Base-by-base conservation (phyloP, 2,113 vertebrate genomes). In the Zootoca vivipara region DNA sequence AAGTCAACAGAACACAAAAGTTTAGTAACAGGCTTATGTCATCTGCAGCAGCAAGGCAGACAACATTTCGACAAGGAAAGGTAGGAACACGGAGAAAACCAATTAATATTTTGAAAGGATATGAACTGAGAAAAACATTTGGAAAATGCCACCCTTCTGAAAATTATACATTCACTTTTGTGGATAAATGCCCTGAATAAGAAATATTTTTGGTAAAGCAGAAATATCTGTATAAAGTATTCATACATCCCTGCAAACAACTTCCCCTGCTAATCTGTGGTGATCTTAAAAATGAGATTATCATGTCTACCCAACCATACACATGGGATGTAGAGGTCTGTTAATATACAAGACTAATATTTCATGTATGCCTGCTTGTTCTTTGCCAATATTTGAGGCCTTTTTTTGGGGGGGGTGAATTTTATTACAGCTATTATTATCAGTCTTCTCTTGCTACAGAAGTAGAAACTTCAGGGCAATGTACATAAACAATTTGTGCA, bases 401-500 rank as follows among this genome's bases (percentile, higher is more conserved):
- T 4, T 22, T n/a, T n/a, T 26, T 33, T 6, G n/a, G 46, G 46
- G 13, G 20, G 35, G 4, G 6, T 40, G 38, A 82, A 87, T 82
- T 64, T 64, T 38, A 82, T 73, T 72, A 20, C 42, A 64, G 40
- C 16, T 74, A 74, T 80, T 74, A 80, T 74, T 65, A 80, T 72
- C 67, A 80, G 22, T 52, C 35, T 89, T 80, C 30, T 80, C 28
- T 33, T 74, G 69, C 35, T 73, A 84, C 52, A 70, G 65, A 84
- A 72, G 77, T 65, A 80, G 28, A 89, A 80, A 73, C 75, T 85
- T 85, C 40, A 65, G 69, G 78, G 35, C 33, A 42, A 35, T 74
- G 77, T 74, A 74, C 67, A 65, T 82, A 87, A 87, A 82, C 78
- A 82, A 87, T 82, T 64, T 82, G 78, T 81, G 28, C 69, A 75